These are phyloP conservation scores for Drosophila hydei DNA, from an alignment of 1,140 invertebrate genomes.

Conservation along the genomic window DNA sequence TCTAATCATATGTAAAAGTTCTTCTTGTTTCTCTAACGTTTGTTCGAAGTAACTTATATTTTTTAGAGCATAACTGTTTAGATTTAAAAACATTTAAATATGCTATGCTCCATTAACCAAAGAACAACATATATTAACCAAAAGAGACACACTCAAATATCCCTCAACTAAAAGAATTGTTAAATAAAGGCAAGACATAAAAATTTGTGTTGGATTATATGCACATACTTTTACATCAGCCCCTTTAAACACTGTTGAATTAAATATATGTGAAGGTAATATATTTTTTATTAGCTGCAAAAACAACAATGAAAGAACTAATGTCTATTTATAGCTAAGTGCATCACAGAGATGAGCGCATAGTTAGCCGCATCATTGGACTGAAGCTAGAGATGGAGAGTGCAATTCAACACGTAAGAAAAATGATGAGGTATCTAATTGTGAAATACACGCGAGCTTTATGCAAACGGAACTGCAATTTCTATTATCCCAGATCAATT, in stretches of 20 bases:
- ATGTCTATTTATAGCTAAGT: slow-evolving; percentile 57
- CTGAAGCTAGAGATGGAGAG: not conserved
- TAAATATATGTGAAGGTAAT: slow-evolving; percentile 62
- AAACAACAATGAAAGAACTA: slow-evolving; percentile 34
- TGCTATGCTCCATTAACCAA: too few species aligned
- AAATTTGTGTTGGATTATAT: too few species aligned
- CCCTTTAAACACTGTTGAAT: slow-evolving; percentile 48
- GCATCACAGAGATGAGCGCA: slow-evolving; percentile 63
- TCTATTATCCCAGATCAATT: not conserved
- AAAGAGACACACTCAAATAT: too few species aligned
- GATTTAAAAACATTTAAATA: too few species aligned
- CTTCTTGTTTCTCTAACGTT: too few species aligned
- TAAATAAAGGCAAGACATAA: too few species aligned
- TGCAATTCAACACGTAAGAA: slow-evolving; percentile 28
- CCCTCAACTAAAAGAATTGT: too few species aligned
- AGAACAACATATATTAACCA: too few species aligned
- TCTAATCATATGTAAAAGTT: too few species aligned
- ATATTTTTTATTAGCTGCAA: slow-evolving; percentile 46
- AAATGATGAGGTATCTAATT: slow-evolving; percentile 50
- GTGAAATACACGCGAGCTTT: slow-evolving; percentile 45
- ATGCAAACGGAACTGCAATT: slow-evolving; percentile 62
- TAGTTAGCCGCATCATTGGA: slow-evolving; percentile 21
- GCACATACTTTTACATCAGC: slow-evolving; percentile 10
- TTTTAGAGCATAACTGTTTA: too few species aligned
- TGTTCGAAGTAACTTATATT: too few species aligned